Evolutionary conservation across 2,113 vertebrate species (phyloP).

Genomic region (Oxyruncus cristatus): DNA sequence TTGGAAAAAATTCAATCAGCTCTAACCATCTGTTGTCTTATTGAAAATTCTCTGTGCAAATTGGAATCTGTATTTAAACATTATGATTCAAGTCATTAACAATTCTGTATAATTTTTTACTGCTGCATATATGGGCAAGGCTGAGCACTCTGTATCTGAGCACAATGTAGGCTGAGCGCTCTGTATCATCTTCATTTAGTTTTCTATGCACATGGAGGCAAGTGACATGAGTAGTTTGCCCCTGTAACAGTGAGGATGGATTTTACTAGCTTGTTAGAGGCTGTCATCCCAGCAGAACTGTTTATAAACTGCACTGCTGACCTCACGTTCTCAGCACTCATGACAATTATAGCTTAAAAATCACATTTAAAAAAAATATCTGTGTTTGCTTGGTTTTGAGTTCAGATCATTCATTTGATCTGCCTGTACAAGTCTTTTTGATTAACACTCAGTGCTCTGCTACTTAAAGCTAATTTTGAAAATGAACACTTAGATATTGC

Average conservation of each 20-base stretch:
- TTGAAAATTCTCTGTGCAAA: neutral
- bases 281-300: accelerated
- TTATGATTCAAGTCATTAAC: neutral
- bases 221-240: neutral
- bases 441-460: neutral
- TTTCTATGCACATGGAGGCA: neutral
- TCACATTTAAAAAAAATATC: neutral
- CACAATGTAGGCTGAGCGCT: neutral
- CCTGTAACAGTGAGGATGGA: accelerated
- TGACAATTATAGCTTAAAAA: neutral
- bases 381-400: neutral
- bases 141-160: neutral
- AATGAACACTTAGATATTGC: neutral
- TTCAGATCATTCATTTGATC: neutral
- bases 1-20: neutral
- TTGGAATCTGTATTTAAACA: neutral
- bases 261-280: neutral
- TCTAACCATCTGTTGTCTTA: neutral
- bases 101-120: neutral
- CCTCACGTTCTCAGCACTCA: neutral
- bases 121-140: neutral
- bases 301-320: accelerated
- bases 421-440: neutral
- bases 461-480: neutral
- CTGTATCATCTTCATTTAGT: neutral